Conservation (phyloP, 2,797 vertebrate genomes). For the Coccyzus lansbergi region DNA sequence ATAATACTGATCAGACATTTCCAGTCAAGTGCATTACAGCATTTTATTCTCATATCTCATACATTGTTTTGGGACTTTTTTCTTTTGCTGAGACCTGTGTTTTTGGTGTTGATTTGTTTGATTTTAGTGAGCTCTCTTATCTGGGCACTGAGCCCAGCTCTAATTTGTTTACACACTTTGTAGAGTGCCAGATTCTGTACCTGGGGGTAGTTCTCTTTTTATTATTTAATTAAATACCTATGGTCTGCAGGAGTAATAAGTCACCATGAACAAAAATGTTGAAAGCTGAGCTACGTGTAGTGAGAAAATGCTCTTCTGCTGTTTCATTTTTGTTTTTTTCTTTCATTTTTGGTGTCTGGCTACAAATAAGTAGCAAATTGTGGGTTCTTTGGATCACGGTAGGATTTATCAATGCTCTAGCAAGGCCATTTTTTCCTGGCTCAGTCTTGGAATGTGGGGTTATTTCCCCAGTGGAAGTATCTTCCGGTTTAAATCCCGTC, state of each 20-base stretch:
- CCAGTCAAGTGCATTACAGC: background rate
- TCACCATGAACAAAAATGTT: background rate
- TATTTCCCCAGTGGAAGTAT: conserved; percentile 54
- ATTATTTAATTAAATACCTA: conserved; percentile 39
- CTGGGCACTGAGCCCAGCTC: conserved; percentile 23
- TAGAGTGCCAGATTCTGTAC: background rate
- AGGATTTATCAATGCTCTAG: conserved; percentile 38
- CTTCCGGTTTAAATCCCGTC: conserved; percentile 55
- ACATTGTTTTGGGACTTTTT: background rate
- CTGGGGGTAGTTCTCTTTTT: conserved; percentile 8
- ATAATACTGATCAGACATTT: background rate
- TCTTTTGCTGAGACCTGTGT: background rate
- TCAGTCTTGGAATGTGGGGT: background rate
- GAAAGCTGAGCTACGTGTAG: background rate
- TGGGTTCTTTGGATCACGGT: background rate
- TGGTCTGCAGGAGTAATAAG: background rate
- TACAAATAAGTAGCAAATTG: conserved; percentile 31
- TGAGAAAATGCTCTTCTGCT: background rate
- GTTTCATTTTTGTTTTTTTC: background rate
- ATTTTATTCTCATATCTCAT: background rate
- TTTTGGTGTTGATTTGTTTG: background rate
- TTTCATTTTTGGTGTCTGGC: background rate
- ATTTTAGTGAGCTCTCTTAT: background rate
- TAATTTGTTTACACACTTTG: conserved; percentile 38
- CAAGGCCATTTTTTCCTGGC: background rate